These are phyloP conservation scores for Cottus gobio DNA, from an alignment of 2,113 vertebrate species.

Conservation along the genomic window DNA sequence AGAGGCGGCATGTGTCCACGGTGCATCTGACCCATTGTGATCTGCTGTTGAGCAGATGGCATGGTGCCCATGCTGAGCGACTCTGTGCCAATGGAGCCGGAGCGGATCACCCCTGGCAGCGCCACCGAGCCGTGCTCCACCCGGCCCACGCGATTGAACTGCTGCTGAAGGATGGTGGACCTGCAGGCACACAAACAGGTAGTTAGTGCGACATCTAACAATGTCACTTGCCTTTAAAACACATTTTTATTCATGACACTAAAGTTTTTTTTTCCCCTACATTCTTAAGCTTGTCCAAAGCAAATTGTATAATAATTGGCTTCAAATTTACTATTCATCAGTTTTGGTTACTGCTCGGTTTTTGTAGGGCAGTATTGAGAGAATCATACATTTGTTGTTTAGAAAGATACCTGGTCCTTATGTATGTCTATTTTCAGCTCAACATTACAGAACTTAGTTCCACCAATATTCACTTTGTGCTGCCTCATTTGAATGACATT, in stretches of 20 bases:
- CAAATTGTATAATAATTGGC: neutral
- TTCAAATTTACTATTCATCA: neutral
- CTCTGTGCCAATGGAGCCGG: slow-evolving; percentile 94
- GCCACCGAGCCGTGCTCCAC: slow-evolving; percentile 95
- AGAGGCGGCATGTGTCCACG: slow-evolving; percentile 97
- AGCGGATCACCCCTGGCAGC: slow-evolving; percentile 94
- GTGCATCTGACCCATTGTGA: slow-evolving; percentile 97
- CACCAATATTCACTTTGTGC: neutral
- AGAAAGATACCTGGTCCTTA: neutral
- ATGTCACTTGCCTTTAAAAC: neutral
- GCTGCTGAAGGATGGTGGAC: slow-evolving; percentile 95
- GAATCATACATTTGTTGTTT: neutral
- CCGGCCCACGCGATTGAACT: slow-evolving; percentile 94
- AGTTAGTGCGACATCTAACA: neutral
- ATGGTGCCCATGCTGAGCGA: slow-evolving; percentile 95
- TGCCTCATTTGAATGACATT: neutral
- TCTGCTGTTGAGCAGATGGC: slow-evolving; percentile 96
- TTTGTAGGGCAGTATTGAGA: neutral
- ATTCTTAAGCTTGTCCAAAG: neutral
- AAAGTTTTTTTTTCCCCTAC: neutral
- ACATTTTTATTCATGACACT: neutral
- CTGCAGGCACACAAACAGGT: slow-evolving; percentile 29
- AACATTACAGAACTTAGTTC: slow-evolving; percentile 3
- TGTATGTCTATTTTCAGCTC: neutral
- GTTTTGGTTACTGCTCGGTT: neutral